Conservation (phyloP, 1,140 invertebrate genomes). For the Temnothorax nylanderi region DNA sequence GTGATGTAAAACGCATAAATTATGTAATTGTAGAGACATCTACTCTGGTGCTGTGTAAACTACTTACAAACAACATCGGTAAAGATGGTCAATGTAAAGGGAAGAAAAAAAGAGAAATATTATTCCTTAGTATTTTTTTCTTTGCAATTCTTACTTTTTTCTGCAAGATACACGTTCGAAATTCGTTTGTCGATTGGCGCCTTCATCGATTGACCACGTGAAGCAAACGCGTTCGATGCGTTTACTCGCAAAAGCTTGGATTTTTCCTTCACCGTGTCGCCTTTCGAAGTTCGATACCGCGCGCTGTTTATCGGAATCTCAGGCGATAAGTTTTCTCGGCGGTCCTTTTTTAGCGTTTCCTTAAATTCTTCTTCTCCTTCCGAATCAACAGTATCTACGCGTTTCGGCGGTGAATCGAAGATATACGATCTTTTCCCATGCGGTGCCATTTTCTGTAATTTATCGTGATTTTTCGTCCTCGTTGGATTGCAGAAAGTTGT, state of each 20-base stretch:
- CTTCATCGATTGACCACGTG: neutral
- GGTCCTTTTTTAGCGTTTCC: neutral
- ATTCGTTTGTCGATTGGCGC: neutral
- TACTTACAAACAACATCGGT: neutral
- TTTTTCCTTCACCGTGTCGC: neutral
- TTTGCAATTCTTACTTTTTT: constrained; percentile 2
- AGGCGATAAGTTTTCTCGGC: neutral
- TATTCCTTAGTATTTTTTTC: neutral
- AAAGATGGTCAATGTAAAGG: neutral
- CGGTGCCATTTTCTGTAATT: neutral
- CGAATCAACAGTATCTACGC: neutral
- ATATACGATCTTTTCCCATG: neutral
- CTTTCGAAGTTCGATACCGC: neutral
- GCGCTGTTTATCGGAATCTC: neutral
- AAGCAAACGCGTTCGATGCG: neutral
- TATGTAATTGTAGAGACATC: constrained; percentile 14
- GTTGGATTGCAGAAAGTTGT: neutral
- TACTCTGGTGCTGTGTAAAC: neutral
- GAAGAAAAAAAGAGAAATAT: neutral
- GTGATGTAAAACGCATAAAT: neutral
- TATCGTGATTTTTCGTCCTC: neutral
- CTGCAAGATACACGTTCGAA: neutral
- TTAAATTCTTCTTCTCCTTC: neutral
- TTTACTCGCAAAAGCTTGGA: neutral
- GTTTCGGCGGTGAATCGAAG: neutral